A percentile compares a stretch with the other conserved stretches of the same genome.
Conservation (phyloP, 2,888 invertebrate genomes). For the Caenorhabditis macrosperma region DNA sequence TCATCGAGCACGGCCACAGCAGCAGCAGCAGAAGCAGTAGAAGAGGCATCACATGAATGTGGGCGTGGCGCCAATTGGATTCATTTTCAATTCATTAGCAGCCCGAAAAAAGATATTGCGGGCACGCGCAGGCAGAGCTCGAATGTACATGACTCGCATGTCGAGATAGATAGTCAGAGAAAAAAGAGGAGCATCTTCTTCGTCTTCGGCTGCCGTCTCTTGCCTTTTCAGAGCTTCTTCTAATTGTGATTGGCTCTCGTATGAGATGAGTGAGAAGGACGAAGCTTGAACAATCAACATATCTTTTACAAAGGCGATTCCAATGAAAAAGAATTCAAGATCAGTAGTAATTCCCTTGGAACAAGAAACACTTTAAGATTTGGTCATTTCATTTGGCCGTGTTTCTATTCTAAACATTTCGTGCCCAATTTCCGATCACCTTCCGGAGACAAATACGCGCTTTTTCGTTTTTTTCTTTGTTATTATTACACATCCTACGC, state of each 20-base stretch:
- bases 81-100: slow-evolving; percentile 63
- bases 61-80: slow-evolving; percentile 63
- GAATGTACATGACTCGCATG: slow-evolving; percentile 39
- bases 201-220: slow-evolving; percentile 13
- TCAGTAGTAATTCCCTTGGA: slow-evolving; percentile 35
- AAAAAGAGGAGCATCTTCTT: no score
- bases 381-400: no score
- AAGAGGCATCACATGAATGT: slow-evolving; percentile 45
- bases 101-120: slow-evolving; percentile 29
- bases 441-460: slow-evolving; percentile 11
- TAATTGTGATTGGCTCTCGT: slow-evolving; percentile 40
- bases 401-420: no score
- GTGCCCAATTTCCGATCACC: slow-evolving; percentile 3
- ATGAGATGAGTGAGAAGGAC: background rate
- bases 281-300: no score
- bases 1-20: background rate
- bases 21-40: slow-evolving; percentile 6
- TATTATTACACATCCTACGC: background rate
- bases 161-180: slow-evolving; percentile 2
- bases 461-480: background rate
- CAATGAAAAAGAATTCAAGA: no score
- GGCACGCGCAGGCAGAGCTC: background rate
- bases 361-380: no score
- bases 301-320: no score
- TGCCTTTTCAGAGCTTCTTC: slow-evolving; percentile 16